phyloP scores from a whole-genome alignment of 2,888 invertebrate species.

The Uropetala carovei region DNA sequence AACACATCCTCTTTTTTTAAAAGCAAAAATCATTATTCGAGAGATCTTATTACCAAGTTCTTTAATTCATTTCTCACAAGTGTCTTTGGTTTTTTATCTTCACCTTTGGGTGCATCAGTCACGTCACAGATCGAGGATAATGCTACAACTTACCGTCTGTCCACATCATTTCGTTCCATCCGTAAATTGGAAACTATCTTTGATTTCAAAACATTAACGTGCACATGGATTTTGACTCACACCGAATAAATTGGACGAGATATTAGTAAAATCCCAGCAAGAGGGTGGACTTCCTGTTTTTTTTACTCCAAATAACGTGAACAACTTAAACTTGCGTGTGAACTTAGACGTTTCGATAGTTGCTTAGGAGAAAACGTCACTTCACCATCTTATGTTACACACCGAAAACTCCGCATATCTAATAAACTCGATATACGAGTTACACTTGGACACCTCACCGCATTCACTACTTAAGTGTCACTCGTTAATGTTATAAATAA shows the following conservation, averaged over 20 bases:
- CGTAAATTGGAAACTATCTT: not conserved
- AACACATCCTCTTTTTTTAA: not conserved
- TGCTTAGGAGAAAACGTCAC: not conserved
- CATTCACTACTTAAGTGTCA: not conserved
- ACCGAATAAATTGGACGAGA: constrained; percentile 49
- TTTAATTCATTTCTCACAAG: not conserved
- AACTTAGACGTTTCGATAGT: not conserved
- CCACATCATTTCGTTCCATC: not conserved
- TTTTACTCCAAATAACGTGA: not conserved
- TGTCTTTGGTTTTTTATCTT: not conserved
- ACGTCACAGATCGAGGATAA: too few species aligned
- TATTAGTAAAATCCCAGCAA: not conserved
- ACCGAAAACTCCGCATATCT: too few species aligned
- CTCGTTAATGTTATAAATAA: not conserved
- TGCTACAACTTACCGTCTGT: too few species aligned
- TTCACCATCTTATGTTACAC: not conserved
- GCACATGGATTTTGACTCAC: constrained; percentile 52
- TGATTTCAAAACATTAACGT: constrained; percentile 30
- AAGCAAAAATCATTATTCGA: constrained; percentile 3
- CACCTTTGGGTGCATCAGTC: not conserved
- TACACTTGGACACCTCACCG: not conserved
- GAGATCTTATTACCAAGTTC: too few species aligned
- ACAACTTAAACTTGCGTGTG: not conserved
- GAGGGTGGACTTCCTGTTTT: not conserved
- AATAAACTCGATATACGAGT: too few species aligned